Base-by-base conservation (phyloP, 2,888 invertebrate species). In the Cephonodes hylas region DNA sequence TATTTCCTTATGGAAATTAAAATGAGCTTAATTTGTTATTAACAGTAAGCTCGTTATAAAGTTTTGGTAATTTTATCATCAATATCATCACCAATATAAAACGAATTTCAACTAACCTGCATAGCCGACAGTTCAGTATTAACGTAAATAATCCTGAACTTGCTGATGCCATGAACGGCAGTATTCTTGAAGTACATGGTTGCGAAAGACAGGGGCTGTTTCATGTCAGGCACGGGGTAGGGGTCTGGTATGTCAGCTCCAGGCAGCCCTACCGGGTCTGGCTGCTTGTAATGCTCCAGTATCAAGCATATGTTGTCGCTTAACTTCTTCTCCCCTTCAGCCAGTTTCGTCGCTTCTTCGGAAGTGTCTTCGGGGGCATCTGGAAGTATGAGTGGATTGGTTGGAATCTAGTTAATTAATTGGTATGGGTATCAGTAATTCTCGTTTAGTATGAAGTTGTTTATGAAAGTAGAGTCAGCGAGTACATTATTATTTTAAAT, bases 231-330 rank as follows among this genome's bases (percentile, higher is more conserved):
- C 23, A 97, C 95, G 0, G 93, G 87, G 89, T 96, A 95, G 0
- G 98, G 97, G 79, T 97, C 97, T 0, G 96, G 96, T 59, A 97
- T 93, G 0, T 95, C 94, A 0, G 94, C 95, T 0, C 96, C 96
- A 0, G 97, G 97, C n/a, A 97, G 80, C 5, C 97, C 97, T 4
- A 96, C 89, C 0, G 97, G 97, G 83, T 97, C 96, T 15, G 94
- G 93, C 76, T 96, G 94, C 82, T 97, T 96, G 84, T 95, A 97
- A 79, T 97, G 97, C 63, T 96, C 95, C 42, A 97, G 77, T 7
- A 97, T 89, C 6, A 93, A 91, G 56, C 95, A 89, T 48, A 97
- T 93, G 76, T 95, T 95, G 64, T 96, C 95, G 63, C 96, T 96
- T 56, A 97, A 87, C 74, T 94, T 95, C 77, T 95, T 93, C 80